Conservation (phyloP, 2,113 vertebrate species). For the Pica pica region DNA sequence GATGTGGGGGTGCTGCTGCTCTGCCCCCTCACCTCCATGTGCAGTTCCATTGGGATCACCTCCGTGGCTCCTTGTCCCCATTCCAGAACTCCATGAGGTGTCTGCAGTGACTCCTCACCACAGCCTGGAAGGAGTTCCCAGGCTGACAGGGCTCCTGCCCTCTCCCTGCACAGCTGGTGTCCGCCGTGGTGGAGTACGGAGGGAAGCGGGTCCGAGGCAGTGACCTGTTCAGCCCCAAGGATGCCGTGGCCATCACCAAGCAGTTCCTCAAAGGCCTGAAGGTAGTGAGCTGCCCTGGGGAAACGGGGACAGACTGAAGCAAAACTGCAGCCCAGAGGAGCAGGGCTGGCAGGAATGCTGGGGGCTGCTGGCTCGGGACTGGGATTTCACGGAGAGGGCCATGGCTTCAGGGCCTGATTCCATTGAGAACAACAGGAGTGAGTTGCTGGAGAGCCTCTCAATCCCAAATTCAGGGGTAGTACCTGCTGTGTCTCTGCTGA, state of each 20-base stretch:
- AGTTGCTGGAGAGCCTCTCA: background rate
- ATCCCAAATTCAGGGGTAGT: background rate
- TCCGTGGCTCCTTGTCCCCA: background rate
- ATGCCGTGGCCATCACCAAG: constrained; percentile 94
- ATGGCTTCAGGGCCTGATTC: background rate
- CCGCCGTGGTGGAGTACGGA: constrained; percentile 87
- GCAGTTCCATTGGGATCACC: background rate
- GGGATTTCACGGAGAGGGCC: background rate
- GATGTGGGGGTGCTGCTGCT: background rate
- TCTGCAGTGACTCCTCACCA: background rate
- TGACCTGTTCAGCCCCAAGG: constrained; percentile 90
- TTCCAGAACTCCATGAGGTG: background rate
- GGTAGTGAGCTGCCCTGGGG: constrained; percentile 50
- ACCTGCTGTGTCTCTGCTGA: background rate
- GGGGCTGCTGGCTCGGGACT: background rate
- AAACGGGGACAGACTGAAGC: background rate
- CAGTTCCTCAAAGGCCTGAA: constrained; percentile 97
- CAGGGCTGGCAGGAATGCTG: background rate
- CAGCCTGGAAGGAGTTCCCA: background rate
- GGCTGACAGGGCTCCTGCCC: background rate
- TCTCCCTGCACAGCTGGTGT: constrained; percentile 78
- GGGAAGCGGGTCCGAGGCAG: constrained; percentile 90
- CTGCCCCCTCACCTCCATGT: background rate
- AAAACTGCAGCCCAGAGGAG: background rate
- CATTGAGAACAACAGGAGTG: fast-evolving